These are phyloP conservation scores for Aphelenchoides bicaudatus DNA, from an alignment of 2,888 invertebrate genomes.

Conservation along the genomic window DNA sequence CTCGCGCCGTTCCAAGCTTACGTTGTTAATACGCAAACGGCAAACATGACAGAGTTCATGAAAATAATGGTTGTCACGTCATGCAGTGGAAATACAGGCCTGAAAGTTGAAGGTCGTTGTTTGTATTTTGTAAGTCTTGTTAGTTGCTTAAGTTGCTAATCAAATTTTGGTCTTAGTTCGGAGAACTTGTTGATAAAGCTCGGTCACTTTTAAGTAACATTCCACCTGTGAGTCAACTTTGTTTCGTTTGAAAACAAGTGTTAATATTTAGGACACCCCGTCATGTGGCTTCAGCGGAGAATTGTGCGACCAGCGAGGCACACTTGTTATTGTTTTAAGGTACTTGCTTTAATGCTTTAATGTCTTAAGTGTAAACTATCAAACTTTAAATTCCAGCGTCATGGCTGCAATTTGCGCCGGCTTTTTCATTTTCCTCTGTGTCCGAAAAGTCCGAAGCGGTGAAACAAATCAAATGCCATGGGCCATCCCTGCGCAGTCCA, in stretches of 20 bases:
- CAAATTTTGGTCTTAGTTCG: neutral
- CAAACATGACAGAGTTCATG: slow-evolving; percentile 21
- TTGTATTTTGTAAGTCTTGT: neutral
- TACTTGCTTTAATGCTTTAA: no score
- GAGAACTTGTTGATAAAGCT: neutral
- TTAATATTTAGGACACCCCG: no score
- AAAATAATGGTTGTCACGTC: slow-evolving; percentile 10
- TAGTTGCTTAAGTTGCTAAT: neutral
- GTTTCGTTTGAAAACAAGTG: no score
- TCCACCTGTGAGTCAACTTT: no score
- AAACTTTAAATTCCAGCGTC: slow-evolving; percentile 26
- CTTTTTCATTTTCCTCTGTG: slow-evolving; percentile 36
- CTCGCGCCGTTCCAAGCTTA: slow-evolving; percentile 28
- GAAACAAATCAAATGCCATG: slow-evolving; percentile 49
- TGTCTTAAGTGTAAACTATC: no score
- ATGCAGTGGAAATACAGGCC: slow-evolving; percentile 11
- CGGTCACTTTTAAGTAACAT: slow-evolving; percentile 21
- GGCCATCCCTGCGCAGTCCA: slow-evolving; percentile 38
- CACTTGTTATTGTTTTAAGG: no score
- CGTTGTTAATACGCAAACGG: slow-evolving; percentile 14
- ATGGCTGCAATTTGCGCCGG: slow-evolving; percentile 37
- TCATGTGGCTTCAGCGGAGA: slow-evolving; percentile 52
- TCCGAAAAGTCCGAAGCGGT: slow-evolving; percentile 41
- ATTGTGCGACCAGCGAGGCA: slow-evolving; percentile 51
- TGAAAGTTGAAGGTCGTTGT: neutral